These are phyloP conservation scores for Cephalopachus bancanus DNA, from an alignment of 2,797 vertebrate genomes.

Conservation along the genomic window DNA sequence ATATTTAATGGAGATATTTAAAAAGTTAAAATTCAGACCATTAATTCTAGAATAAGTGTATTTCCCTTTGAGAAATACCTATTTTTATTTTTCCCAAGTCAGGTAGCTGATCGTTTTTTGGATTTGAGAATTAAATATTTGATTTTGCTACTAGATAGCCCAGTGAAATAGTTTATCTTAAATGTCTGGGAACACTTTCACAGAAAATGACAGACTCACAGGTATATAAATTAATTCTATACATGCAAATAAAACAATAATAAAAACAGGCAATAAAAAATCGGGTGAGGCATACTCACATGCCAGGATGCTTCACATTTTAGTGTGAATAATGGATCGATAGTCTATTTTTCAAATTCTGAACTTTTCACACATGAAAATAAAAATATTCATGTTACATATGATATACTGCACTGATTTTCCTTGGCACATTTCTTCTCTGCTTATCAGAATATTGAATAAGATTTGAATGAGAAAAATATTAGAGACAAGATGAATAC, in stretches of 20 bases:
- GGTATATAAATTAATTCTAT: neutral
- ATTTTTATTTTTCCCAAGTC: constrained; percentile 42
- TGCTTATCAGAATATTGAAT: neutral
- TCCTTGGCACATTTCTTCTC: neutral
- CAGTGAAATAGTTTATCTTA: constrained; percentile 38
- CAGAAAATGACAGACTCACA: neutral
- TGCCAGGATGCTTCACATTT: neutral
- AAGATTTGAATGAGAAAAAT: neutral
- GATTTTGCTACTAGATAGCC: constrained; percentile 41
- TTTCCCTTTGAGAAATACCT: neutral
- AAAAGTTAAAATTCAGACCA: neutral
- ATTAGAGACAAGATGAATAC: neutral
- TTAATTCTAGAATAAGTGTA: neutral
- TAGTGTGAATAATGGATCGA: constrained; percentile 39
- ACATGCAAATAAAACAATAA: neutral
- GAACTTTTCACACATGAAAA: constrained; percentile 53
- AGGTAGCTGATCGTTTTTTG: neutral
- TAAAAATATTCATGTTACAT: constrained; percentile 41
- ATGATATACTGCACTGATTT: neutral
- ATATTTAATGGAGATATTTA: neutral
- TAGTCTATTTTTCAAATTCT: constrained; percentile 55
- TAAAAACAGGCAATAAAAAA: neutral
- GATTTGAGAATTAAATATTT: constrained; percentile 70
- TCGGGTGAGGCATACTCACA: neutral
- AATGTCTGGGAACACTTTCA: constrained; percentile 62